Conservation (phyloP, 1,140 invertebrate species). For the Choristoneura fumiferana region DNA sequence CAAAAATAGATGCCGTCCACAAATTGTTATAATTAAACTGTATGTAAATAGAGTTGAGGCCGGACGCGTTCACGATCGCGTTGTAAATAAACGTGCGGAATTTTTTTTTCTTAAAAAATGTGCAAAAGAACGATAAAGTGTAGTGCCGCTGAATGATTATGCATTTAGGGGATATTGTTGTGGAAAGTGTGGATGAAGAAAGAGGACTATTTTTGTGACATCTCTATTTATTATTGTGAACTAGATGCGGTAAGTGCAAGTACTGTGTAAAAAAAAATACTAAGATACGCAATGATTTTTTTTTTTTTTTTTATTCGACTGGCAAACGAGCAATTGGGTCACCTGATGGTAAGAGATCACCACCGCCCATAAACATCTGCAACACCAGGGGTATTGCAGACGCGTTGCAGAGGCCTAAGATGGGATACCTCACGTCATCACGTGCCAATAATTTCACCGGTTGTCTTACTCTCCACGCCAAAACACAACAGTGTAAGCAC, state of each 20-base stretch:
- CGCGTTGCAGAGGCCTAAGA: too few species aligned
- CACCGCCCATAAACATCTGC: too few species aligned
- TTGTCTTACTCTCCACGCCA: too few species aligned
- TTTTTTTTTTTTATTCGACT: too few species aligned
- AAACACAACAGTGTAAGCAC: too few species aligned
- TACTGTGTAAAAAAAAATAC: too few species aligned
- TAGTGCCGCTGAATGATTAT: slow-evolving; percentile 1
- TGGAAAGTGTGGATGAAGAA: background rate
- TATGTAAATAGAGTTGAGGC: slow-evolving; percentile 37
- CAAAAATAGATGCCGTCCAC: slow-evolving; percentile 31
- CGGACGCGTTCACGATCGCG: slow-evolving; percentile 6
- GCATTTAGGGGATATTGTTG: background rate
- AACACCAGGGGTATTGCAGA: too few species aligned
- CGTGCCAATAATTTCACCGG: too few species aligned
- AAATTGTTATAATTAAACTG: slow-evolving; percentile 38
- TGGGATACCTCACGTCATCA: too few species aligned
- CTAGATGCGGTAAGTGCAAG: slow-evolving; percentile 4
- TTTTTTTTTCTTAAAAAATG: background rate
- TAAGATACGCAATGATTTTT: too few species aligned
- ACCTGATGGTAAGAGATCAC: too few species aligned
- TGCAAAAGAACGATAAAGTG: background rate
- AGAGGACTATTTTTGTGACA: background rate
- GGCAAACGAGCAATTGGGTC: too few species aligned
- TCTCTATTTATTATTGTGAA: background rate
- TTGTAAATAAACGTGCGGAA: background rate